Conservation (phyloP, 1,140 invertebrate species). For the Drosophila kepulauana region DNA sequence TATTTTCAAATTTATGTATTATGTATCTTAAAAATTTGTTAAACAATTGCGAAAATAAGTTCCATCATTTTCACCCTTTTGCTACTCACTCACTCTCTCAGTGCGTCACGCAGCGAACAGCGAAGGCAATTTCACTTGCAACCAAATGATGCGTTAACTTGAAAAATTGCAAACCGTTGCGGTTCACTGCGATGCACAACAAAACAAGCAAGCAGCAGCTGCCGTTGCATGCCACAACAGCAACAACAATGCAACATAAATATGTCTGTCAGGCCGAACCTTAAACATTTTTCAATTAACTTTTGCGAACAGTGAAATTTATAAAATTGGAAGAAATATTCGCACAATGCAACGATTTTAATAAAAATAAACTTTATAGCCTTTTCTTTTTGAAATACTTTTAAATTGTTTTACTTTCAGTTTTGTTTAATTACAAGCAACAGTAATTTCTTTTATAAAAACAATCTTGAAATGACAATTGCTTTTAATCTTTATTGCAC, state of each 20-base stretch:
- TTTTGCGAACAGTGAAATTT: conserved; percentile 51
- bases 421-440: not conserved
- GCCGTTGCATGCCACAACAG: conserved; percentile 21
- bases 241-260: conserved; percentile 55
- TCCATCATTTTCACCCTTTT: not conserved
- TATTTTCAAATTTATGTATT: conserved; percentile 5
- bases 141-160: conserved; percentile 78
- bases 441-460: not conserved
- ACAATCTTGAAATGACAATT: not conserved
- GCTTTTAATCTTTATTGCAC: conserved; percentile 2
- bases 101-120: conserved; percentile 13
- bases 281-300: conserved; percentile 77
- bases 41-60: conserved; percentile 24
- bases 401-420: not conserved
- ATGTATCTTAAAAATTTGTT: not conserved
- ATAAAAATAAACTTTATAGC: not conserved
- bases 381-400: not conserved
- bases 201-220: conserved; percentile 43
- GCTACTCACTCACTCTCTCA: not conserved
- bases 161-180: conserved; percentile 73
- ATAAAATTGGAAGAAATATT: conserved; percentile 29
- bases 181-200: conserved; percentile 71
- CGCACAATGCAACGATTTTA: not conserved
- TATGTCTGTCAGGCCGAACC: conserved; percentile 62
- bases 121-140: conserved; percentile 66